Evolutionary conservation across 2,797 vertebrate genomes (phyloP).

Genomic region (Neosilurus hyrtlii): DNA sequence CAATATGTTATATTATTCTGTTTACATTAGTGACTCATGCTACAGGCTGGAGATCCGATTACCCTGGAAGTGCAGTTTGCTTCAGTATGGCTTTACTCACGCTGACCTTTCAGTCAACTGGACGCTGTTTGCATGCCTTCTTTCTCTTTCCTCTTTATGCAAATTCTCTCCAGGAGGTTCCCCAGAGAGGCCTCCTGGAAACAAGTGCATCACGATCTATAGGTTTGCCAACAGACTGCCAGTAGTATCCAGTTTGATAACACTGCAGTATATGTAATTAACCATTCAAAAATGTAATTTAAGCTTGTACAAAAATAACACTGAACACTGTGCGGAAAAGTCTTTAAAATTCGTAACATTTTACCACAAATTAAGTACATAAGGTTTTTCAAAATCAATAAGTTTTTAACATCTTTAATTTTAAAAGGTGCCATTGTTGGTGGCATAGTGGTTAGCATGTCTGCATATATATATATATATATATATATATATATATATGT

Average conservation of each 20-base stretch:
- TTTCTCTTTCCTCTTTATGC: constrained; percentile 65
- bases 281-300: no score
- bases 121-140: constrained; percentile 68
- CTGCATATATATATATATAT: no score
- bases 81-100: constrained; percentile 38
- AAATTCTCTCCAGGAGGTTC: constrained; percentile 64
- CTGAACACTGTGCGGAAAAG: no score
- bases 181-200: constrained; percentile 45
- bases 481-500: no score
- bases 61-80: constrained; percentile 28
- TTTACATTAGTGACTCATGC: background rate
- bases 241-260: background rate
- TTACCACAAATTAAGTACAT: no score
- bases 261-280: no score
- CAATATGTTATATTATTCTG: background rate
- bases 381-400: no score
- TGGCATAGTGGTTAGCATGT: no score
- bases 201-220: background rate
- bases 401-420: no score
- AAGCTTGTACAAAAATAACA: no score
- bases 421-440: no score
- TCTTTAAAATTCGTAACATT: no score
- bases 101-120: constrained; percentile 73
- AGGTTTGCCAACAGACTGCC: background rate
- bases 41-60: constrained; percentile 1